These are phyloP conservation scores for Drosophila mulleri DNA, from an alignment of 2,888 invertebrate species.

Conservation along the genomic window DNA sequence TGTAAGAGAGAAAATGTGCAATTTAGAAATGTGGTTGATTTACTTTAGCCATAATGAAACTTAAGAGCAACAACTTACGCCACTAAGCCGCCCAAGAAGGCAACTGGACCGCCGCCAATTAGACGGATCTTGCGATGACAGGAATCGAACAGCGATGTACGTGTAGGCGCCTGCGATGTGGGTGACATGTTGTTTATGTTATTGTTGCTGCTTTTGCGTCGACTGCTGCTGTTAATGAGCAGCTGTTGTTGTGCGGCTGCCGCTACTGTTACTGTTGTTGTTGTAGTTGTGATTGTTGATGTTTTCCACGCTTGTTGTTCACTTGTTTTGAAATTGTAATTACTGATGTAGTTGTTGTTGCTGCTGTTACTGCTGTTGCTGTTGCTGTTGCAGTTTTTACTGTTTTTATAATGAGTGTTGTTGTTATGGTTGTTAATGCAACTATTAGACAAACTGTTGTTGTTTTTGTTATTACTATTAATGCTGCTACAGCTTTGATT, in stretches of 20 bases:
- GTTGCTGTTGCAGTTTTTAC: slow-evolving; percentile 58
- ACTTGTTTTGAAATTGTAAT: slow-evolving; percentile 77
- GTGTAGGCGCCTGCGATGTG: slow-evolving; percentile 85
- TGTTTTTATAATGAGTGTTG: slow-evolving; percentile 73
- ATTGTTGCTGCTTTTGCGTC: slow-evolving; percentile 37
- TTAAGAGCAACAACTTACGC: slow-evolving; percentile 87
- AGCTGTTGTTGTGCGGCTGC: slow-evolving; percentile 45
- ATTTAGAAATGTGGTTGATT: neutral
- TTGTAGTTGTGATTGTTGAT: slow-evolving; percentile 47
- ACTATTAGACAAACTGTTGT: slow-evolving; percentile 69
- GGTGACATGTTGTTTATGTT: slow-evolving; percentile 75
- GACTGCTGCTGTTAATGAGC: slow-evolving; percentile 54
- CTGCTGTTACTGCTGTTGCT: slow-evolving; percentile 58
- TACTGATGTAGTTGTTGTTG: slow-evolving; percentile 67
- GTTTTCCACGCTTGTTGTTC: slow-evolving; percentile 67
- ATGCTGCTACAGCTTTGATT: slow-evolving; percentile 65
- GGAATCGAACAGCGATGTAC: slow-evolving; percentile 89
- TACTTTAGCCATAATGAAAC: slow-evolving; percentile 12
- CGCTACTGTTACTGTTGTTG: slow-evolving; percentile 34
- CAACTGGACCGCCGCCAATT: slow-evolving; percentile 89
- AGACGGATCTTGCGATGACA: slow-evolving; percentile 90
- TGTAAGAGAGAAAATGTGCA: slow-evolving; percentile 21
- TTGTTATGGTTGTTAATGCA: slow-evolving; percentile 70
- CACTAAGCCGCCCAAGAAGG: slow-evolving; percentile 89
- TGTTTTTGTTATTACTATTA: slow-evolving; percentile 40